Evolutionary conservation across 2,797 vertebrate genomes (phyloP).

Genomic region (Anguilla marmorata): DNA sequence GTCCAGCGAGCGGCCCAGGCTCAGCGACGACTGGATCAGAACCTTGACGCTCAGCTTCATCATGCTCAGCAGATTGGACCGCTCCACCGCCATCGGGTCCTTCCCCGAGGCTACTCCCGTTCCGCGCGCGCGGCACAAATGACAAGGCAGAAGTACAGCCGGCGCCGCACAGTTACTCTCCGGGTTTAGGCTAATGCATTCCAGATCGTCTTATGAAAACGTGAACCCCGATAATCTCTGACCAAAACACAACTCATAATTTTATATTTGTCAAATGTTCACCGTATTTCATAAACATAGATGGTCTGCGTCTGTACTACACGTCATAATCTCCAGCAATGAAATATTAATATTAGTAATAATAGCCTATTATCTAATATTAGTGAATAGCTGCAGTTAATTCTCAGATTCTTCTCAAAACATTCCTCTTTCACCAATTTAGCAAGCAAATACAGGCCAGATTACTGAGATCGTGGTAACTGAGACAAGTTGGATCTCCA

Average conservation of each 20-base stretch:
- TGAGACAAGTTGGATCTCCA: neutral
- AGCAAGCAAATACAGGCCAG: neutral
- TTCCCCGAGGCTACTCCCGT: slow-evolving; percentile 53
- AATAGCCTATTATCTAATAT: neutral
- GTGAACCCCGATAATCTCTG: neutral
- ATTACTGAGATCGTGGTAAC: neutral
- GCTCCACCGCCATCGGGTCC: slow-evolving; percentile 84
- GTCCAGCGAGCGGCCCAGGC: slow-evolving; percentile 89
- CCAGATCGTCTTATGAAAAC: too few relatives aligned
- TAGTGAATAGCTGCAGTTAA: neutral
- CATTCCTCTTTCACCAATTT: neutral
- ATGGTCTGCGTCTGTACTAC: neutral
- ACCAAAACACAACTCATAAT: neutral
- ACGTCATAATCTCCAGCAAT: neutral
- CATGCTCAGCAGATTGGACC: slow-evolving; percentile 94
- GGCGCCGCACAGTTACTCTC: neutral
- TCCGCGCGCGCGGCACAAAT: neutral
- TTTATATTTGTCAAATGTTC: neutral
- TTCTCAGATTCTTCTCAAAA: neutral
- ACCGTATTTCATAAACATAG: neutral
- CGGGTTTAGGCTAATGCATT: neutral
- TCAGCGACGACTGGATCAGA: slow-evolving; percentile 92
- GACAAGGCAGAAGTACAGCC: neutral
- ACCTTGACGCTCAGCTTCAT: slow-evolving; percentile 95
- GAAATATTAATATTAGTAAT: neutral